Percentiles rank a stretch among this genome's conserved stretches.
Conservation (phyloP, 1,140 invertebrate genomes). For the Gyrodactylus salaris region DNA sequence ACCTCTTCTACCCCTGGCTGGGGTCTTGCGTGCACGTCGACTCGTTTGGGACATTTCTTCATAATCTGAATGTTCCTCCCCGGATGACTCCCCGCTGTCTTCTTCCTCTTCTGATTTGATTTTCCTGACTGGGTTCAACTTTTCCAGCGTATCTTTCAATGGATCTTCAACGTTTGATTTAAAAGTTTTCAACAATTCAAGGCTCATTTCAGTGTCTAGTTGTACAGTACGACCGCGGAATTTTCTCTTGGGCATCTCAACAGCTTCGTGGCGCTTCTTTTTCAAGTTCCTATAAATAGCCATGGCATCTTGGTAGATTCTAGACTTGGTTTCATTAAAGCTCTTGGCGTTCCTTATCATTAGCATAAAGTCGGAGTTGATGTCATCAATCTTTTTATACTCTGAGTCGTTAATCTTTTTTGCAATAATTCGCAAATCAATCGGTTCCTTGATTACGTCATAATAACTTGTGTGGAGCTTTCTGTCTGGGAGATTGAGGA, state of each 20-base stretch:
- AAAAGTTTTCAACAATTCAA: neutral
- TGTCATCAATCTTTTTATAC: slow-evolving; percentile 38
- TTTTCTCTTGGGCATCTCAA: neutral
- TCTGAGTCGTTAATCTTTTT: slow-evolving; percentile 32
- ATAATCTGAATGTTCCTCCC: neutral
- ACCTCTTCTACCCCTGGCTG: neutral
- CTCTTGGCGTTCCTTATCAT: slow-evolving; percentile 75
- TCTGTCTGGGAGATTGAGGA: slow-evolving; percentile 14
- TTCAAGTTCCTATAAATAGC: neutral
- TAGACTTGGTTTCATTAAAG: slow-evolving; percentile 77
- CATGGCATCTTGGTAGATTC: slow-evolving; percentile 42
- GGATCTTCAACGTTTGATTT: neutral
- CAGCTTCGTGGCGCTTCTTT: neutral
- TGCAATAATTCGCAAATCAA: slow-evolving; percentile 19
- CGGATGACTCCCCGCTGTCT: neutral
- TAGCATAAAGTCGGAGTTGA: slow-evolving; percentile 55
- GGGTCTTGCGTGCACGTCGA: neutral
- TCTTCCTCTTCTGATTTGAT: neutral
- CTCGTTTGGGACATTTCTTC: neutral
- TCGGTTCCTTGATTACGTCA: slow-evolving; percentile 18
- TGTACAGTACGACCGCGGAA: neutral
- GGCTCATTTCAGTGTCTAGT: neutral
- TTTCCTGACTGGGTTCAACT: neutral
- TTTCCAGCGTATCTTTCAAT: neutral
- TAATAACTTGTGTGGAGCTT: slow-evolving; percentile 25